These are phyloP conservation scores for Myotis brandtii DNA, from an alignment of 2,113 vertebrate genomes.

Conservation along the genomic window DNA sequence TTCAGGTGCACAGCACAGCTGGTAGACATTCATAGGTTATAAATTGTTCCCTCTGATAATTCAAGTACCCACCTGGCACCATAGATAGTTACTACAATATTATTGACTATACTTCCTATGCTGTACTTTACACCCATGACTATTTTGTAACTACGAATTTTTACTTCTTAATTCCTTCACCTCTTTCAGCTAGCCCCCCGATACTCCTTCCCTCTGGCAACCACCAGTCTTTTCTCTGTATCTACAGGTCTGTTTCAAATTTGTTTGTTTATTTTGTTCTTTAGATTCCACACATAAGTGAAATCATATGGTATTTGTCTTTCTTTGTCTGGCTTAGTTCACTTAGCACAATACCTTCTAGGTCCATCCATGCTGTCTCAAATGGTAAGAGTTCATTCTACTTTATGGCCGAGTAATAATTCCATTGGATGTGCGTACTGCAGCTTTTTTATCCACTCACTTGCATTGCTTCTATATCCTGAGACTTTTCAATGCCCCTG, in stretches of 20 bases:
- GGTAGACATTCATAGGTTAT: neutral
- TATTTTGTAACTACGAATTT: neutral
- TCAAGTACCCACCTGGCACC: neutral
- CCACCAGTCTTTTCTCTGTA: neutral
- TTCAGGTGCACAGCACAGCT: neutral
- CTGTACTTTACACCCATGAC: neutral
- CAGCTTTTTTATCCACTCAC: neutral
- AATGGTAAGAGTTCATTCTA: neutral
- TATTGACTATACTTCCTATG: rapidly evolving
- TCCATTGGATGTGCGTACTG: rapidly evolving
- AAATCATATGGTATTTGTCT: neutral
- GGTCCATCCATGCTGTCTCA: neutral
- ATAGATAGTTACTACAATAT: rapidly evolving
- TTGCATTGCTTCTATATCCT: neutral
- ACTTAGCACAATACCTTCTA: neutral
- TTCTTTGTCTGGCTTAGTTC: neutral
- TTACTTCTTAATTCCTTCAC: neutral
- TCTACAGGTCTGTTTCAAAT: neutral
- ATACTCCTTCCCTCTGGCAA: neutral
- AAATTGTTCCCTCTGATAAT: neutral
- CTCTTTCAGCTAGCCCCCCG: neutral
- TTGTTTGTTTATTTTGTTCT: neutral
- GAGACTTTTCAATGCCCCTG: neutral
- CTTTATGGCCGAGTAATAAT: neutral
- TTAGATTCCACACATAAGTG: neutral